Conservation (phyloP, 2,797 vertebrate species). For the Typhlichthys eigenmanni region DNA sequence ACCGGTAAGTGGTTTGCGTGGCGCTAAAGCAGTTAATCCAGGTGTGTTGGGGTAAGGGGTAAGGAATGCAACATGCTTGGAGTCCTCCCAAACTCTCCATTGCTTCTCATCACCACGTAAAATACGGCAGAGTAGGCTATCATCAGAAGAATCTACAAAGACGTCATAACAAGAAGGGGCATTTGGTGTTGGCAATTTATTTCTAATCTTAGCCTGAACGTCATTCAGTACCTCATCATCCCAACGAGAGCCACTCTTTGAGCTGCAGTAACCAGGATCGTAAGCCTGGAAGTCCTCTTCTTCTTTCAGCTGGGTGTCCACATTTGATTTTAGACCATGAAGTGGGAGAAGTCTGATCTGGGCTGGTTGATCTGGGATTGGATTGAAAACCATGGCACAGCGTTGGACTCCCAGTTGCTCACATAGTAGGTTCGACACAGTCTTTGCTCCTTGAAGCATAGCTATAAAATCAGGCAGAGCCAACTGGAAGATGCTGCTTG, state of each 20-base stretch:
- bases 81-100: slow-evolving; percentile 83
- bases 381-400: slow-evolving; percentile 74
- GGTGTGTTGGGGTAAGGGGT: slow-evolving; percentile 80
- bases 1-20: slow-evolving; percentile 76
- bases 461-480: slow-evolving; percentile 61
- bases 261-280: slow-evolving; percentile 76
- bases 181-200: slow-evolving; percentile 68
- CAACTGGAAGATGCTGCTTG: slow-evolving; percentile 75
- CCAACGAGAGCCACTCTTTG: slow-evolving; percentile 74
- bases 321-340: slow-evolving; percentile 69
- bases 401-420: slow-evolving; percentile 69
- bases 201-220: slow-evolving; percentile 69
- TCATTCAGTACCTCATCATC: slow-evolving; percentile 58
- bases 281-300: slow-evolving; percentile 69
- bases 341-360: slow-evolving; percentile 76
- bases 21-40: slow-evolving; percentile 78
- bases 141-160: slow-evolving; percentile 60
- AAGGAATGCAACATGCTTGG: slow-evolving; percentile 76
- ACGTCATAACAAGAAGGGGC: slow-evolving; percentile 73
- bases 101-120: slow-evolving; percentile 78
- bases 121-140: slow-evolving; percentile 75
- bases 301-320: slow-evolving; percentile 66
- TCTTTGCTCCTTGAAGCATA: slow-evolving; percentile 69
- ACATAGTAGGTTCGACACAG: slow-evolving; percentile 70
- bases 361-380: slow-evolving; percentile 56